Evolutionary conservation across 1,140 invertebrate genomes (phyloP).

Genomic region (Saccostrea cuccullata): DNA sequence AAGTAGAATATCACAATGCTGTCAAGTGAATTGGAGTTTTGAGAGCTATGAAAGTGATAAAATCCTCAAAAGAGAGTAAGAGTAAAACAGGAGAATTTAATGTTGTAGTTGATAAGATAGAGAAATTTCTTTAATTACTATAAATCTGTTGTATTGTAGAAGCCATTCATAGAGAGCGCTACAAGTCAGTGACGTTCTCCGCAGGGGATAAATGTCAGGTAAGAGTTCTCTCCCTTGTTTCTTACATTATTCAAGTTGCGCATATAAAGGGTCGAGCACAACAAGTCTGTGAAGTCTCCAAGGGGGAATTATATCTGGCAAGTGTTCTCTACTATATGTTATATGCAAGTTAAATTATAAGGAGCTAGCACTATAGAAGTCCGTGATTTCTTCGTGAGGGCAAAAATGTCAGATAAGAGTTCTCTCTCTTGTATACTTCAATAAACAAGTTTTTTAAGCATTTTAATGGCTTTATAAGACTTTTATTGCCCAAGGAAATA

Average conservation of each 20-base stretch:
- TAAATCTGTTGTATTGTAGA: conserved; percentile 51
- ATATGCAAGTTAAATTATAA: not conserved
- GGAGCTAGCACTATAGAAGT: conserved; percentile 36
- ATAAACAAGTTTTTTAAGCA: too few relatives aligned
- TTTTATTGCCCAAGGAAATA: too few relatives aligned
- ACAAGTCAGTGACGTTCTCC: conserved; percentile 58
- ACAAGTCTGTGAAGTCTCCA: too few relatives aligned
- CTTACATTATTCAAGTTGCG: not conserved
- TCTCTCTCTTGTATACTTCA: too few relatives aligned
- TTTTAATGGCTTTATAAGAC: too few relatives aligned
- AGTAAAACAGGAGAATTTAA: not conserved
- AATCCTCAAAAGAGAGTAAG: not conserved
- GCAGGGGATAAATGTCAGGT: conserved; percentile 72
- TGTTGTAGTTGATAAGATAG: not conserved
- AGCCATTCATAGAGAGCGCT: conserved; percentile 52
- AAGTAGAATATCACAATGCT: not conserved
- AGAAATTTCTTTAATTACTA: not conserved
- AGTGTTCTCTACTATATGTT: conserved; percentile 8
- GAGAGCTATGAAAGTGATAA: not conserved
- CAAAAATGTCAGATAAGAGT: conserved; percentile 69
- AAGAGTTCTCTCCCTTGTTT: conserved; percentile 30
- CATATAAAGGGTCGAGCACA: too few relatives aligned
- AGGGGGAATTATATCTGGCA: too few relatives aligned
- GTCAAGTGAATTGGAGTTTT: not conserved
- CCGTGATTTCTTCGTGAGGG: conserved; percentile 63